These are phyloP conservation scores for Diarsia mendica DNA, from an alignment of 2,888 invertebrate species.

Conservation along the genomic window DNA sequence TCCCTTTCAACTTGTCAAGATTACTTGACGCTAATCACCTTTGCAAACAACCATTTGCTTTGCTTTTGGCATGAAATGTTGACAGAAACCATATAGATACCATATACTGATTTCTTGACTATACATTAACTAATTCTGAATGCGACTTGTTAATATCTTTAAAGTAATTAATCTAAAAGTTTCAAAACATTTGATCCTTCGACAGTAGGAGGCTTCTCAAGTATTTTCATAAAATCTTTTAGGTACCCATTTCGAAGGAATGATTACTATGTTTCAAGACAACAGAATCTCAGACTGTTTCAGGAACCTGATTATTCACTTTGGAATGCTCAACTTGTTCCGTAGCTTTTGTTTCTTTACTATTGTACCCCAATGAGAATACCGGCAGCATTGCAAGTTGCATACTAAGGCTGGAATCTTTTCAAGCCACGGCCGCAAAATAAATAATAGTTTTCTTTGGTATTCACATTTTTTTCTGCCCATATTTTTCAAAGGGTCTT, in stretches of 20 bases:
- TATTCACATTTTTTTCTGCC: conserved; percentile 17
- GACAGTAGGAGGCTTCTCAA: background rate
- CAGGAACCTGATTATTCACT: conserved; percentile 31
- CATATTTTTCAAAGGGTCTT: background rate
- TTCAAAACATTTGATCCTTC: background rate
- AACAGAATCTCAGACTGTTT: conserved; percentile 23
- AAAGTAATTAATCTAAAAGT: background rate
- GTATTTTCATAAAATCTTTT: background rate
- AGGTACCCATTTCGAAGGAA: conserved; percentile 8
- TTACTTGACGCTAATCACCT: too few relatives aligned
- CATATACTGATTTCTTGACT: background rate
- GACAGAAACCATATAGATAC: background rate
- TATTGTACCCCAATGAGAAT: conserved; percentile 39
- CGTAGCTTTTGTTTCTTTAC: conserved; percentile 32
- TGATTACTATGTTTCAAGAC: conserved; percentile 27
- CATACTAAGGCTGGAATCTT: conserved; percentile 16
- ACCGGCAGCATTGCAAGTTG: conserved; percentile 15
- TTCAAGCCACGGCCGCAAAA: conserved; percentile 6
- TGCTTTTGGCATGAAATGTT: background rate
- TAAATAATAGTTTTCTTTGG: background rate
- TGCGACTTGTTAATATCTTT: background rate
- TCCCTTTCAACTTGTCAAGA: background rate
- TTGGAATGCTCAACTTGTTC: conserved; percentile 39
- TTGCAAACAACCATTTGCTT: background rate
- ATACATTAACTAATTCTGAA: background rate